A percentile compares a stretch with the other conserved stretches of the same genome.
Evolutionary conservation across 2,797 vertebrate species (phyloP).

Genomic region (Lithobates sylvaticus): DNA sequence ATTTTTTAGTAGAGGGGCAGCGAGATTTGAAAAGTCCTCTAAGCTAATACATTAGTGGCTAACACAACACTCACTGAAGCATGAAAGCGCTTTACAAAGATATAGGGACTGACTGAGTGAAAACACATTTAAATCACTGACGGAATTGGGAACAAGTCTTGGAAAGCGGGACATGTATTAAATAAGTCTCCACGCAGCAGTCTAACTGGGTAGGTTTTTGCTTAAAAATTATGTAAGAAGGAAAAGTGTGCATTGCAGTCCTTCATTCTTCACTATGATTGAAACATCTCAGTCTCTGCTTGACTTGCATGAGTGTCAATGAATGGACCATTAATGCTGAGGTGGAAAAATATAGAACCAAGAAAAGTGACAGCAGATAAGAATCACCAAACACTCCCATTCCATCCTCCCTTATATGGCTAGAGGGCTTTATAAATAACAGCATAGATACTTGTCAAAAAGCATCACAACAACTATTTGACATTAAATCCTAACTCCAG

Average conservation of each 20-base stretch:
- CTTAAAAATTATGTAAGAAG: not conserved
- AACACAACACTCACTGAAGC: constrained; percentile 37
- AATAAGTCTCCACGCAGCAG: not conserved
- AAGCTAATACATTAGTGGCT: constrained; percentile 46
- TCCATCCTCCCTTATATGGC: not conserved
- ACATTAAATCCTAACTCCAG: not conserved
- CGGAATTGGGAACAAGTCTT: constrained; percentile 24
- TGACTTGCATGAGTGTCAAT: constrained; percentile 21
- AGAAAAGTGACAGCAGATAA: not conserved
- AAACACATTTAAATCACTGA: constrained; percentile 47
- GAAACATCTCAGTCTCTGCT: not conserved
- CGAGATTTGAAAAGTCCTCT: constrained; percentile 38
- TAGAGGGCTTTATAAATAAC: not conserved
- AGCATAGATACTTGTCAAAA: not conserved
- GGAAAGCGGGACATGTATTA: constrained; percentile 9
- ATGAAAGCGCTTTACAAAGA: constrained; percentile 38
- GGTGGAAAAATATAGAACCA: not conserved
- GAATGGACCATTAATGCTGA: not conserved
- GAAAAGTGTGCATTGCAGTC: not conserved
- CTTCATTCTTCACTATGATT: constrained; percentile 32
- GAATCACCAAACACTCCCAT: not conserved
- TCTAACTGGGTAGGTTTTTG: not conserved
- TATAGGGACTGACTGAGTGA: constrained; percentile 38
- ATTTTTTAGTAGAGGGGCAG: constrained; percentile 8
- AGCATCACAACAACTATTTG: not conserved